These are phyloP conservation scores for Odocoileus virginianus DNA, from an alignment of 2,113 vertebrate species.

Conservation along the genomic window DNA sequence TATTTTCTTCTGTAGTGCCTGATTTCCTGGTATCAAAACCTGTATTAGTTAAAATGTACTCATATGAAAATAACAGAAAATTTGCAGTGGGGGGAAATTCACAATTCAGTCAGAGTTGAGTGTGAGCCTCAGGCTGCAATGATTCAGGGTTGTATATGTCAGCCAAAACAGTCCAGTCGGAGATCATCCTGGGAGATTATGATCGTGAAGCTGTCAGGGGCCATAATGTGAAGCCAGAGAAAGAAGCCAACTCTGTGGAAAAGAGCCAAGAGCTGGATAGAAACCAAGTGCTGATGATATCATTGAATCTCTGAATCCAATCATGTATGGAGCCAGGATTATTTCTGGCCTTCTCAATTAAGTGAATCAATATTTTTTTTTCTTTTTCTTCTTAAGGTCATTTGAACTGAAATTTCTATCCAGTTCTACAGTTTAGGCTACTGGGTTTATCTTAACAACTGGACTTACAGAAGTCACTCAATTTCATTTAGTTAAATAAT, in stretches of 20 bases:
- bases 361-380: background rate
- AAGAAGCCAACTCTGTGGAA: slow-evolving; percentile 6
- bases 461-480: background rate
- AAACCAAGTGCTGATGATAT: slow-evolving; percentile 15
- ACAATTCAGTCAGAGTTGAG: background rate
- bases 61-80: background rate
- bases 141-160: background rate
- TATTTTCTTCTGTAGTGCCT: background rate
- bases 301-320: background rate
- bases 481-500: background rate
- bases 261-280: slow-evolving; percentile 11
- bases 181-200: slow-evolving; percentile 14
- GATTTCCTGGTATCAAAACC: slow-evolving; percentile 1
- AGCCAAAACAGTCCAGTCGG: background rate
- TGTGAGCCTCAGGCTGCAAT: background rate
- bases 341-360: background rate
- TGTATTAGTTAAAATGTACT: background rate
- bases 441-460: background rate
- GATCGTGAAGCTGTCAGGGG: slow-evolving; percentile 8
- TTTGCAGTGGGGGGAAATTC: background rate
- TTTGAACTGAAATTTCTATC: background rate
- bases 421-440: background rate
- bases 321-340: background rate
- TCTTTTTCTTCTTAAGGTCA: background rate
- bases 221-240: slow-evolving; percentile 1